Evolutionary conservation across 1,140 invertebrate species (phyloP), one percentile per base, ranked within the genome.

Genomic region (Diabrotica virgifera): DNA sequence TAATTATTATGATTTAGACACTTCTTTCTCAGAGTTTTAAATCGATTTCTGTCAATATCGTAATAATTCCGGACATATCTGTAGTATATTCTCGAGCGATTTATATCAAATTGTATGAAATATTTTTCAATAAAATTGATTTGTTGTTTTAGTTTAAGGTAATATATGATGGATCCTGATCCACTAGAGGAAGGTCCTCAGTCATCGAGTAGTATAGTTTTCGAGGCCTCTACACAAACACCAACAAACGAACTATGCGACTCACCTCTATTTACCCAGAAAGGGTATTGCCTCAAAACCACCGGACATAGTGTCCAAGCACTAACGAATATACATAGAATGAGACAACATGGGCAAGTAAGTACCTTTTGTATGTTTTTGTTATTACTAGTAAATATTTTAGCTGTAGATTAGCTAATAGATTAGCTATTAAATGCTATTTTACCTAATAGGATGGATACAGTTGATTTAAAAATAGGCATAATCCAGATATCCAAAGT

Each of bases 151-250:
- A 59, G 36, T 13, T 40, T n/a, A 7, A 37, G 35, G 10, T 9
- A 51, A 36, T 12, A 36, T 12, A 62, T 9, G 10, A 54, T 62
- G 51, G 52, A 62, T 14, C 60, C 60, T 13, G 60, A 62, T 13
- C 10, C 36, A 5, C n/a, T 8, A n/a, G 60, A 62, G 37, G 52
- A 62, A 62, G 40, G 11, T 10, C 11, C 60, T 8, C 37, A 14
- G 0, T 14, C 60, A 6, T 35, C 8, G 3, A 38, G 13, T 5
- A 69, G 46, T 52, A 67, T 76, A 2, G 74, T 77, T 7, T 77
- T 77, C 60, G 77, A 78, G 57, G 77, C 76, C 7, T 73, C 77
- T 8, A 78, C 77, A 5, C 76, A 78, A 65, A 79, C 77, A 14
- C 76, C 77, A 24, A 79, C 76, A 6, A 73, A 73, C 52, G 77